phyloP scores from a whole-genome alignment of 2,113 vertebrate genomes.

The Varanus komodoensis region DNA sequence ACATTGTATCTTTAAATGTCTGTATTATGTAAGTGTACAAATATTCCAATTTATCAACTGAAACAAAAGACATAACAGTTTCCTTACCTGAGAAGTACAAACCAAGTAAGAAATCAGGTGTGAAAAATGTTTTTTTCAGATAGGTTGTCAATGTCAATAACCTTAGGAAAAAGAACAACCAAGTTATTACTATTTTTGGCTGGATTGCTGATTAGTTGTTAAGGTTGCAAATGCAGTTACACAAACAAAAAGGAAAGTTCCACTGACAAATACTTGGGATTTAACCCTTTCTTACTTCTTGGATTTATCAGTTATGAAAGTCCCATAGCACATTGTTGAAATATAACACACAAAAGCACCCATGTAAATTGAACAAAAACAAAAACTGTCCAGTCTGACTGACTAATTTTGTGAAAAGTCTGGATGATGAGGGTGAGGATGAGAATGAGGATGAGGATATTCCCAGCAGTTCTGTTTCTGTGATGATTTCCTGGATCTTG shows the following conservation, averaged over 20 bases:
- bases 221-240: slow-evolving; percentile 36
- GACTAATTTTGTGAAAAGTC: slow-evolving; percentile 20
- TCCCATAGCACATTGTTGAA: too few relatives aligned
- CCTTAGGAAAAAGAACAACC: slow-evolving; percentile 39
- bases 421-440: slow-evolving; percentile 14
- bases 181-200: slow-evolving; percentile 8
- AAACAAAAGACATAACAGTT: slow-evolving; percentile 32
- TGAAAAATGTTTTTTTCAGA: background rate
- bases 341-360: background rate
- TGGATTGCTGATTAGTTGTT: slow-evolving; percentile 41
- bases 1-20: slow-evolving; percentile 31
- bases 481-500: slow-evolving; percentile 13
- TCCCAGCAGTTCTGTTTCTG: slow-evolving; percentile 9
- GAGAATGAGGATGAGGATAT: slow-evolving; percentile 23
- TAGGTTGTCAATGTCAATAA: background rate
- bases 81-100: slow-evolving; percentile 32
- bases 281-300: slow-evolving; percentile 40
- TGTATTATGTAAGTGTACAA: slow-evolving; percentile 54
- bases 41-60: slow-evolving; percentile 31
- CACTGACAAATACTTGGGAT: slow-evolving; percentile 41
- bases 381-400: background rate
- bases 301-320: background rate
- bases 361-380: background rate
- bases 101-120: slow-evolving; percentile 16
- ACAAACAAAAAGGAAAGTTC: slow-evolving; percentile 12